phyloP scores from a whole-genome alignment of 2,113 vertebrate genomes.

The Camelus bactrianus region DNA sequence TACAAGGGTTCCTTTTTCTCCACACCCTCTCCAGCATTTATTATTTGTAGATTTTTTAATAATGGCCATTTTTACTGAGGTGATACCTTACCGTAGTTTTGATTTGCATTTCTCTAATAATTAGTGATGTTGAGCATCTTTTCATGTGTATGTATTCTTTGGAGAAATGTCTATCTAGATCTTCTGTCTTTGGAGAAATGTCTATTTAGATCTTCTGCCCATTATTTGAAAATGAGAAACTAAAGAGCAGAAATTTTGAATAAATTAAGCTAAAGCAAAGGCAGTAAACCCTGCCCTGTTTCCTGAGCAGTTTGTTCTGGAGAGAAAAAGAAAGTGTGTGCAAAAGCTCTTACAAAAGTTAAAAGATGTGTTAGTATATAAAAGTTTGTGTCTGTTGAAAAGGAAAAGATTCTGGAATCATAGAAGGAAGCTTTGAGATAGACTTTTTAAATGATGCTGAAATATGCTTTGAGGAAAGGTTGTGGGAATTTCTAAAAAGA shows the following conservation, averaged over 20 bases:
- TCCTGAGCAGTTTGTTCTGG: background rate
- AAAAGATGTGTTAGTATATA: background rate
- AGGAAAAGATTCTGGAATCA: slow-evolving; percentile 49
- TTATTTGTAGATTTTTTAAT: no score
- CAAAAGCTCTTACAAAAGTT: background rate
- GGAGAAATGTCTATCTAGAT: no score
- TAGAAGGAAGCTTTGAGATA: slow-evolving; percentile 50
- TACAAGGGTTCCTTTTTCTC: no score
- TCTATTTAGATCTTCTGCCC: no score
- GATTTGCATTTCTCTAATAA: no score
- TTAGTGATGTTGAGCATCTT: no score
- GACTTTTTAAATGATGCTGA: slow-evolving; percentile 51
- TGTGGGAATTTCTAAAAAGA: slow-evolving; percentile 66
- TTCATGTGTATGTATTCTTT: no score
- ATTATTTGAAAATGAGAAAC: background rate
- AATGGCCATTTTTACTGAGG: no score
- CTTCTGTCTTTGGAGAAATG: no score
- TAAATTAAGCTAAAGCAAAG: slow-evolving; percentile 18
- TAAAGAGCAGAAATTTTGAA: slow-evolving; percentile 32
- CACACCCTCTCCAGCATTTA: no score
- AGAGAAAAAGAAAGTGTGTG: background rate
- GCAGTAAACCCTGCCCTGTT: background rate
- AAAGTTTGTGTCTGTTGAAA: slow-evolving; percentile 33
- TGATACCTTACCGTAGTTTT: no score
- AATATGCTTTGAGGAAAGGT: slow-evolving; percentile 63